Evolutionary conservation across 2,113 vertebrate species (phyloP).

Genomic region (Cryptomyrus ogoouensis): DNA sequence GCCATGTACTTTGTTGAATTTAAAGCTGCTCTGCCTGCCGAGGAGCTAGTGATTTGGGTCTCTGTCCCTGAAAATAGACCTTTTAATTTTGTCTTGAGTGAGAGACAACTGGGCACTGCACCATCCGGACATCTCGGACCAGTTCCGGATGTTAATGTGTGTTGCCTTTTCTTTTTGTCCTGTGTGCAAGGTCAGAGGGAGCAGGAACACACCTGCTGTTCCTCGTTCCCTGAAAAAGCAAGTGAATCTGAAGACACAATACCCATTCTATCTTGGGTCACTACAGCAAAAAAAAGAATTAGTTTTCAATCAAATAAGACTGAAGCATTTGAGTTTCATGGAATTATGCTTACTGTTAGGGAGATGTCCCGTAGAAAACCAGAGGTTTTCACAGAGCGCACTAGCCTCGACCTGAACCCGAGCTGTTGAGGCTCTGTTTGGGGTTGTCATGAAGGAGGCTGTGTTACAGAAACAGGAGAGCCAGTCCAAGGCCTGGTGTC

Average conservation of each 20-base stretch:
- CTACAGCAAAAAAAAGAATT: neutral
- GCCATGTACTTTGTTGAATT: constrained; percentile 3
- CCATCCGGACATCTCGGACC: neutral
- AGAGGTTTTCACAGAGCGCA: neutral
- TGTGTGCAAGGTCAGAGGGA: neutral
- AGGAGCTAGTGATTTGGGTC: neutral
- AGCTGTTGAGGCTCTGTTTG: constrained; percentile 27
- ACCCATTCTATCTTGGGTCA: neutral
- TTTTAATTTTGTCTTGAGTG: neutral
- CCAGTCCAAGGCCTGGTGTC: constrained; percentile 31
- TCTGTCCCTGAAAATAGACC: neutral
- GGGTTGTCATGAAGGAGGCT: constrained; percentile 40
- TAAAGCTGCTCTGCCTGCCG: neutral
- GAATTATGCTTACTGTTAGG: neutral
- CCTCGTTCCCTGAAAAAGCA: neutral
- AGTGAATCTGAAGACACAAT: neutral
- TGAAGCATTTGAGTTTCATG: neutral
- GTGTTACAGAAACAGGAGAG: constrained; percentile 56
- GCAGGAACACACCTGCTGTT: neutral
- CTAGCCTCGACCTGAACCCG: constrained; percentile 43
- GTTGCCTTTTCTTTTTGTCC: neutral
- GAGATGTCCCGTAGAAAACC: neutral
- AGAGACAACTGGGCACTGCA: neutral
- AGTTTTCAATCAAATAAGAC: neutral
- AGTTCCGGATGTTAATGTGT: neutral